Conservation (phyloP, 2,797 vertebrate species). For the Sebastes wilsoni region DNA sequence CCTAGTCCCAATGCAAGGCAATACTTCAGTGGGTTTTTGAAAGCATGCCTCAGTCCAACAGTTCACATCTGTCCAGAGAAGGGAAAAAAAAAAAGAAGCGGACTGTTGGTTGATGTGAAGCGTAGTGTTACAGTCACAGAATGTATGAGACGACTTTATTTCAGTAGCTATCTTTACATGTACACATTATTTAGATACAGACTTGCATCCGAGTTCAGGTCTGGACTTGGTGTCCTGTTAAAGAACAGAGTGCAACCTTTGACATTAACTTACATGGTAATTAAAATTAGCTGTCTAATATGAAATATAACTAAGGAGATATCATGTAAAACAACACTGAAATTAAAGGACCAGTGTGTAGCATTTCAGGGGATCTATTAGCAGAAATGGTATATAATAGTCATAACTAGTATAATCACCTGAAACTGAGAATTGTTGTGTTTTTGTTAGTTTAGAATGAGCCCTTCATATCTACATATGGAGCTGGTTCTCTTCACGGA, state of each 20-base stretch:
- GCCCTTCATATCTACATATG: neutral
- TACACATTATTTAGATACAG: neutral
- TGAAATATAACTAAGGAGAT: neutral
- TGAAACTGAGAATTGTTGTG: neutral
- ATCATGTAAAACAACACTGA: neutral
- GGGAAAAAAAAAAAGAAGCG: neutral
- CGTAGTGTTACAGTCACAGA: conserved; percentile 6
- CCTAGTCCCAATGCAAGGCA: neutral
- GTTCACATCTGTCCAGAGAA: neutral
- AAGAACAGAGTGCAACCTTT: neutral
- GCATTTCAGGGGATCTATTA: neutral
- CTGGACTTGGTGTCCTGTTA: neutral
- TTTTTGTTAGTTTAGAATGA: neutral
- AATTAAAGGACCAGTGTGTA: neutral
- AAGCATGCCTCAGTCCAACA: neutral
- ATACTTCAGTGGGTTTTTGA: neutral
- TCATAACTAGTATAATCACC: no score
- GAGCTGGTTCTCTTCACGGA: no score
- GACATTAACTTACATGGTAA: neutral
- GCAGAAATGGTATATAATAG: neutral
- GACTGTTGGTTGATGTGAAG: neutral
- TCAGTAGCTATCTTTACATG: conserved; percentile 3
- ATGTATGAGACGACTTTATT: neutral
- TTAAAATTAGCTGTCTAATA: neutral
- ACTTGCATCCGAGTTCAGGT: neutral